Conservation (phyloP, 2,113 vertebrate species). For the Nannospalax galili region DNA sequence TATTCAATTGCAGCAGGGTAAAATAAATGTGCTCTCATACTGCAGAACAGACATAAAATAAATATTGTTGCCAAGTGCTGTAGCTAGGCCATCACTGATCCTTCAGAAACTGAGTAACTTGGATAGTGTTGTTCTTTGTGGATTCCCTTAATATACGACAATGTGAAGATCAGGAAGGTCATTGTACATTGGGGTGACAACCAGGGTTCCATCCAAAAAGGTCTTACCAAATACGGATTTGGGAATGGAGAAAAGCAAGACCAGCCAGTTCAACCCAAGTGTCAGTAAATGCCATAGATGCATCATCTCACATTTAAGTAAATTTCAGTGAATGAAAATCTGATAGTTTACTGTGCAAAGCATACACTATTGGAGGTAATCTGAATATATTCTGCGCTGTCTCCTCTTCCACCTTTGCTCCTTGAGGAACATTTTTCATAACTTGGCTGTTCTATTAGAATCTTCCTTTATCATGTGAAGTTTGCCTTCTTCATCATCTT, state of each 20-base stretch:
- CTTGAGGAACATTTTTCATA: neutral
- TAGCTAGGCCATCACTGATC: conserved; percentile 80
- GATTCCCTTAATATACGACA: conserved; percentile 84
- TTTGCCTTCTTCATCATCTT: neutral
- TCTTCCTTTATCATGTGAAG: neutral
- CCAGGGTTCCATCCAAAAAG: too few relatives aligned
- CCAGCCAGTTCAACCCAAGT: neutral
- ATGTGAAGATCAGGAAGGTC: conserved; percentile 82
- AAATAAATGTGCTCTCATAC: neutral
- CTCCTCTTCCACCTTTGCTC: neutral
- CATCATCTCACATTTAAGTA: neutral
- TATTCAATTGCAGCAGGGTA: conserved; percentile 76
- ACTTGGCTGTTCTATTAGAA: neutral
- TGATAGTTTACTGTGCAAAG: conserved; percentile 83
- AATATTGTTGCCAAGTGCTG: neutral
- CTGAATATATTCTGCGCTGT: neutral
- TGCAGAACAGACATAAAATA: neutral
- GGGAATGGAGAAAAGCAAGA: neutral
- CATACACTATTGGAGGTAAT: conserved; percentile 68
- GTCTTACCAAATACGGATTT: neutral
- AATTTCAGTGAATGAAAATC: conserved; percentile 70
- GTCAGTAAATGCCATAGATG: neutral
- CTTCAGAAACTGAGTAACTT: conserved; percentile 79
- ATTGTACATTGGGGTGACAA: too few relatives aligned
- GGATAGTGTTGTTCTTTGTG: conserved; percentile 67